Percentiles rank a stretch among this genome's conserved stretches.
These are phyloP conservation scores for Bombyx huttoni DNA, from an alignment of 2,888 invertebrate species.

Conservation along the genomic window DNA sequence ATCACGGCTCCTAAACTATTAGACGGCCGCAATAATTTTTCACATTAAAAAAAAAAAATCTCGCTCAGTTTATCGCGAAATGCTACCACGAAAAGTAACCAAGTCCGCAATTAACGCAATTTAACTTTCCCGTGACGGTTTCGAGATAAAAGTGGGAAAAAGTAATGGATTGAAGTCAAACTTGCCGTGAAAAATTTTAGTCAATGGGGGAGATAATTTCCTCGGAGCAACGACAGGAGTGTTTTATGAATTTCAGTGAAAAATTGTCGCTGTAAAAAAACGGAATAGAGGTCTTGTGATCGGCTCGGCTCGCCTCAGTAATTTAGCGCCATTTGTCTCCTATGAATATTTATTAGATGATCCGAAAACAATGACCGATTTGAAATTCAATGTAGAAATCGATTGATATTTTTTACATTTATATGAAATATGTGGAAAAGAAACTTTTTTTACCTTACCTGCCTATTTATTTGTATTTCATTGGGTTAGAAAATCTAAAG, in stretches of 20 bases:
- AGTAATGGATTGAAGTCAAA: conserved; percentile 67
- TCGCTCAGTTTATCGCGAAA: conserved; percentile 26
- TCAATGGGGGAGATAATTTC: conserved; percentile 67
- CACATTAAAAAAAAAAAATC: conserved; percentile 17
- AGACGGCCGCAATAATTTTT: conserved; percentile 17
- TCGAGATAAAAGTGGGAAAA: conserved; percentile 55
- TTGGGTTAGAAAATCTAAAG: too few species aligned
- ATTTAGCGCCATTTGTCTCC: conserved; percentile 53
- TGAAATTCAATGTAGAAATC: conserved; percentile 32
- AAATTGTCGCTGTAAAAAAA: conserved; percentile 30
- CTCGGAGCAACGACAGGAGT: conserved; percentile 42
- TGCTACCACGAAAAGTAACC: conserved; percentile 39
- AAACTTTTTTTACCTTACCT: too few species aligned
- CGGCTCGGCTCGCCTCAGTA: conserved; percentile 35
- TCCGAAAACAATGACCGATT: conserved; percentile 50
- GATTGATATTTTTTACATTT: conserved; percentile 8
- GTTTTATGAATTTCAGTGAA: conserved; percentile 56
- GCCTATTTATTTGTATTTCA: too few species aligned
- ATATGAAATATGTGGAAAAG: too few species aligned
- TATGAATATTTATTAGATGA: conserved; percentile 59
- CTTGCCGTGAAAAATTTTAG: conserved; percentile 64
- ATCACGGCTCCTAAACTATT: conserved; percentile 18
- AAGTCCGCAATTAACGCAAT: conserved; percentile 56
- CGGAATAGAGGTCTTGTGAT: conserved; percentile 28
- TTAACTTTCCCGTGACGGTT: conserved; percentile 47